A percentile compares a stretch with the other conserved stretches of the same genome.
Conservation (phyloP, 2,113 vertebrate genomes). For the Noctilio leporinus region DNA sequence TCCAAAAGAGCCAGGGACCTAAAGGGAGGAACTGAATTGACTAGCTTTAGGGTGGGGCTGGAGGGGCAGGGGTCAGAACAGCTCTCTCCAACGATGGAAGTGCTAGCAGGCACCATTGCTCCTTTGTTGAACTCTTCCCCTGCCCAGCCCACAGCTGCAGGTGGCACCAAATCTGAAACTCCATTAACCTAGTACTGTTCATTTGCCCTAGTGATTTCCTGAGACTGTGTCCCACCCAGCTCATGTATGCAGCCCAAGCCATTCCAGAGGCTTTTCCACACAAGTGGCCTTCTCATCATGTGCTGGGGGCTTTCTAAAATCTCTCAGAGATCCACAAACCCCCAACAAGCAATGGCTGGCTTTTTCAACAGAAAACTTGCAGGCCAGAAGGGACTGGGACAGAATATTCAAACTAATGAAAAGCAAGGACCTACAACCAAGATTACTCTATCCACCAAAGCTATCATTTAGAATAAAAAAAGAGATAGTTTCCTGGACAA, state of each 20-base stretch:
- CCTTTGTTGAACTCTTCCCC: not conserved
- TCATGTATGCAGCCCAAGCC: not conserved
- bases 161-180: not conserved
- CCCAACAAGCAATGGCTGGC: not conserved
- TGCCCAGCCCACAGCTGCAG: not conserved
- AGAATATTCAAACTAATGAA: no score
- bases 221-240: not conserved
- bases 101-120: not conserved
- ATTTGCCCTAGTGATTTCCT: not conserved
- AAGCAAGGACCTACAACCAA: no score
- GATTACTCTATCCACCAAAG: no score
- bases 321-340: not conserved
- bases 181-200: no score
- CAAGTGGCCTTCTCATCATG: not conserved
- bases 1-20: not conserved
- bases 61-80: not conserved
- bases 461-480: no score
- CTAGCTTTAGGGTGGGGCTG: not conserved
- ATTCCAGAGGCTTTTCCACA: not conserved
- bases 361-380: no score
- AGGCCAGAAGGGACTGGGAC: no score
- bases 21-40: not conserved
- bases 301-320: not conserved
- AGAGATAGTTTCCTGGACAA: no score
- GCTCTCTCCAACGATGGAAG: not conserved